phyloP scores from a whole-genome alignment of 2,113 vertebrate species.

The Limanda limanda region DNA sequence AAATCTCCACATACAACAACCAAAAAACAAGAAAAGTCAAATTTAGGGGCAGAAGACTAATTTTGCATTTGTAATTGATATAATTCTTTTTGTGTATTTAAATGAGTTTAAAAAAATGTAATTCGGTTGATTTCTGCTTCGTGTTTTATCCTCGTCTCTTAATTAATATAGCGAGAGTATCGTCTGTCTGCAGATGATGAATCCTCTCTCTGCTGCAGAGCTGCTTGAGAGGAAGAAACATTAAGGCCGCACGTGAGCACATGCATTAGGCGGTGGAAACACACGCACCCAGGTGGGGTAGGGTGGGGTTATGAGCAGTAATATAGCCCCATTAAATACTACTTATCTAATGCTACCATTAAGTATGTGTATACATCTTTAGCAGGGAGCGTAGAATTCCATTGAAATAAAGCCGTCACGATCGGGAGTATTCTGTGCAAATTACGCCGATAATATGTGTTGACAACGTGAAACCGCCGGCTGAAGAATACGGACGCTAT shows the following conservation, averaged over 20 bases:
- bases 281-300: conserved; percentile 40
- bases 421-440: conserved; percentile 25
- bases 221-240: conserved; percentile 44
- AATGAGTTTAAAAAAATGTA: background rate
- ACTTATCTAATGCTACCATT: conserved; percentile 64
- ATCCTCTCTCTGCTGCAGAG: conserved; percentile 45
- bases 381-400: conserved; percentile 40
- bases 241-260: conserved; percentile 45
- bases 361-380: conserved; percentile 42
- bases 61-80: background rate
- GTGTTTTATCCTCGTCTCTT: conserved; percentile 11
- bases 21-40: background rate
- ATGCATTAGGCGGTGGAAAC: conserved; percentile 66
- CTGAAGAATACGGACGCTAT: conserved; percentile 26
- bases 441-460: conserved; percentile 42
- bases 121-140: background rate
- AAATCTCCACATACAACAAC: background rate
- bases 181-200: conserved; percentile 37
- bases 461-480: conserved; percentile 30
- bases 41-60: background rate
- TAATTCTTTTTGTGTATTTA: background rate
- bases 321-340: conserved; percentile 58
- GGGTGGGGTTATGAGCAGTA: conserved; percentile 39
- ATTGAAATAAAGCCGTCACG: conserved; percentile 42
- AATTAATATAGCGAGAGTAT: conserved; percentile 35